Percentiles rank a stretch among this genome's conserved stretches.
Evolutionary conservation across 1,140 invertebrate species (phyloP).

Genomic region (Ladona fulva): DNA sequence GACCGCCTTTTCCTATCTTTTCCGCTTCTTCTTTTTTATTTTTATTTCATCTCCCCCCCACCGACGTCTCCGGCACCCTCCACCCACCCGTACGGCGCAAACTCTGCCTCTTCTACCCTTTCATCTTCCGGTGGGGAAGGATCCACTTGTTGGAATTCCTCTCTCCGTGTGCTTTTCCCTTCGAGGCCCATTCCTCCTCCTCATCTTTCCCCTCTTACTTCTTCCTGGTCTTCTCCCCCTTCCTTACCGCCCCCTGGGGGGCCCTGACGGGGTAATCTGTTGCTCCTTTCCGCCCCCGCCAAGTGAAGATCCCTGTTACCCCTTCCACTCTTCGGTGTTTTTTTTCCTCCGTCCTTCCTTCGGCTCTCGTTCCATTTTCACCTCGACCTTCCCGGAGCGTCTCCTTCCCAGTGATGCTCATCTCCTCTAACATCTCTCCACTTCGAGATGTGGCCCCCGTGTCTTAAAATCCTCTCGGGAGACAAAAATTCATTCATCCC

Average conservation of each 20-base stretch:
- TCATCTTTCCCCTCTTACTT: neutral
- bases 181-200: neutral
- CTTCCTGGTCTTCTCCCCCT: neutral
- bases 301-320: neutral
- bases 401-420: too few relatives aligned
- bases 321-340: neutral
- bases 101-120: neutral
- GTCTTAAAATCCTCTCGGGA: too few relatives aligned
- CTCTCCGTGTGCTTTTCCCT: neutral
- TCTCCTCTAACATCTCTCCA: too few relatives aligned
- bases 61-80: neutral
- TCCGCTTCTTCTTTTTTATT: neutral
- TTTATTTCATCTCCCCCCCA: neutral
- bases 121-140: conserved; percentile 1
- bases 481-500: too few relatives aligned
- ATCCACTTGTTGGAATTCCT: conserved; percentile 9
- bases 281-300: neutral
- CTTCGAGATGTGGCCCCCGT: too few relatives aligned
- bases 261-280: neutral
- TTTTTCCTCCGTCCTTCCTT: neutral
- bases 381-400: too few relatives aligned
- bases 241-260: neutral
- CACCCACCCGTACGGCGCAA: neutral
- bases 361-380: neutral
- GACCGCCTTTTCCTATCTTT: neutral